Evolutionary conservation across 2,797 vertebrate species (phyloP).

Genomic region (Intellagama lesueurii): DNA sequence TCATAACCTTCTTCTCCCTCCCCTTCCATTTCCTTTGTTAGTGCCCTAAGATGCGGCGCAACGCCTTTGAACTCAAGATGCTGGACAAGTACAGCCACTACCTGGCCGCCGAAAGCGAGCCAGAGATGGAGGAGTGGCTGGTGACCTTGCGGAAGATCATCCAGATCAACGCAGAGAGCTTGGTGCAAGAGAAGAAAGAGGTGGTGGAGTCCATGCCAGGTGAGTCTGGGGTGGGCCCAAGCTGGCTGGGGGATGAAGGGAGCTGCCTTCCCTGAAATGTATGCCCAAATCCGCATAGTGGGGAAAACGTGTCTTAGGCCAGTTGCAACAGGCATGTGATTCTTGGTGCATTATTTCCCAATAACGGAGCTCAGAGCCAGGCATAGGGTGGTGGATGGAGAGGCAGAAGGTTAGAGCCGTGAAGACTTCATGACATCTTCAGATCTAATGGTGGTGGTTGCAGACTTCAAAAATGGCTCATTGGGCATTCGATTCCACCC

Average conservation of each 20-base stretch:
- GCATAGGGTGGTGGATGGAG: no score
- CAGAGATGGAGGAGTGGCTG: conserved; percentile 98
- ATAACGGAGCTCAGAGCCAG: no score
- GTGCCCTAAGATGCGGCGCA: conserved; percentile 94
- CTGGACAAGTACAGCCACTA: conserved; percentile 97
- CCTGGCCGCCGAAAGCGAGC: conserved; percentile 93
- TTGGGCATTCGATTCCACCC: no score
- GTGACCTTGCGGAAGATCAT: conserved; percentile 91
- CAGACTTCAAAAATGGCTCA: no score
- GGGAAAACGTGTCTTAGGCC: neutral
- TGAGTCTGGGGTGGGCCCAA: conserved; percentile 54
- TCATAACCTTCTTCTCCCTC: neutral
- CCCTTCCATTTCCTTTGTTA: conserved; percentile 59
- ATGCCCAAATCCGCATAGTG: neutral
- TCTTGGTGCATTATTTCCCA: no score
- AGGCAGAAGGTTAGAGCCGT: no score
- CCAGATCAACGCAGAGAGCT: conserved; percentile 86
- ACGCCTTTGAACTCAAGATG: conserved; percentile 96
- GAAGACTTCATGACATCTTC: no score
- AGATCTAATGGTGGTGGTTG: no score
- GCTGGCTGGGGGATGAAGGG: no score
- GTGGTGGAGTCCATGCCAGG: conserved; percentile 82
- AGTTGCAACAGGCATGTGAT: no score
- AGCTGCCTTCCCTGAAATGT: neutral
- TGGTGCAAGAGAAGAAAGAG: conserved; percentile 90